Evolutionary conservation across 2,888 invertebrate species (phyloP), one percentile per base, ranked within the genome.

Genomic region (Rosalia funebris): DNA sequence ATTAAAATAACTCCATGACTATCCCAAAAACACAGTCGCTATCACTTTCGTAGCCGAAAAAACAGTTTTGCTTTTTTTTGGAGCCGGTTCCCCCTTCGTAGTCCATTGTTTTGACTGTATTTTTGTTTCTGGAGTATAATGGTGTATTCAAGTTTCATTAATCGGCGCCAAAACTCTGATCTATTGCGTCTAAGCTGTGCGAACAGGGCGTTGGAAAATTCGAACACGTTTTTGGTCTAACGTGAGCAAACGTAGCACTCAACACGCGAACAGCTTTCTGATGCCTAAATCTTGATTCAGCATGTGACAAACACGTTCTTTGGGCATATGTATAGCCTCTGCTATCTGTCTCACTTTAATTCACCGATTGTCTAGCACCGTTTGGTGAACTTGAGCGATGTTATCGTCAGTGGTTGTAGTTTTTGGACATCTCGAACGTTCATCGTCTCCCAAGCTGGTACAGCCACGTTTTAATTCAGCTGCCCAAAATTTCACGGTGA

Each of bases 241-340:
- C n/a, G 14, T 58, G 53, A 66, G 50, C 46, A 59, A 59, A 41
- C 46, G 41, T 7, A 31, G 59, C 59, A 56, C 54, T 55, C 59
- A 59, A 46, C 48, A 60, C 56, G 61, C 62, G 59, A 52, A 64
- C 45, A 68, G 62, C 56, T 68, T 68, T 62, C 57, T 64, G 60
- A 62, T 68, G 56, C 37, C 57, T 62, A 69, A 63, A 59, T 63
- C 34, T 65, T n/a, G n/a, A n/a, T n/a, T 52, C 45, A 68, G 53
- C 50, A 62, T 65, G 54, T 55, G 63, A 63, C 39, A 15, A 42
- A 42, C 42, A 42, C 15, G 16, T 42, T 42, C 16, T 42, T 42
- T 42, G 42, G 61, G 60, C 42, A 61, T 66, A 20, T 57, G 52
- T 54, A 62, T 48, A 50, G 16, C 56, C 44, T 64, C 57, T 47